These are phyloP conservation scores for Yponomeuta sedellus DNA, from an alignment of 2,888 invertebrate genomes.

Conservation along the genomic window DNA sequence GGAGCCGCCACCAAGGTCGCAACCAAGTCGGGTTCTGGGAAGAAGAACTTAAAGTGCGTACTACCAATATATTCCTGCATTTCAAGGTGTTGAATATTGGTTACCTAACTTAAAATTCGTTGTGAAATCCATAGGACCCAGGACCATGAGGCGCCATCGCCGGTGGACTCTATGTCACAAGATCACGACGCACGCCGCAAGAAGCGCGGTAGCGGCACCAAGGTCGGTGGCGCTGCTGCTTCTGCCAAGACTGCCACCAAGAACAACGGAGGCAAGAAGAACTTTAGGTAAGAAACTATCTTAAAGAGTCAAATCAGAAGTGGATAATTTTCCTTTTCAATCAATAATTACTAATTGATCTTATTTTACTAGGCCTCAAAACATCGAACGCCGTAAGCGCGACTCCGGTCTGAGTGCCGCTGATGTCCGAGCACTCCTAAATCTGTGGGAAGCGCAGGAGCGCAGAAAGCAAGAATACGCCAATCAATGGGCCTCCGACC, in stretches of 20 bases:
- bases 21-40: conserved; percentile 64
- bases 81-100: not conserved
- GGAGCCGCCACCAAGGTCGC: conserved; percentile 69
- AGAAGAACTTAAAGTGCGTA: conserved; percentile 66
- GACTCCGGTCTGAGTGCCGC: conserved; percentile 78
- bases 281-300: conserved; percentile 50
- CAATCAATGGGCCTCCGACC: conserved; percentile 60
- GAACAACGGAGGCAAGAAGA: conserved; percentile 67
- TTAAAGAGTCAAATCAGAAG: not conserved
- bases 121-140: conserved; percentile 41
- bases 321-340: not conserved
- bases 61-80: not conserved
- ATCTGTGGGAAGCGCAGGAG: conserved; percentile 78
- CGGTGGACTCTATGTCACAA: conserved; percentile 47
- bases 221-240: conserved; percentile 65
- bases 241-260: conserved; percentile 67
- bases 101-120: not conserved
- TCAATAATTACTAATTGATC: not conserved
- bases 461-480: conserved; percentile 70
- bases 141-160: conserved; percentile 48
- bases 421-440: conserved; percentile 76
- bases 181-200: conserved; percentile 43
- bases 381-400: conserved; percentile 72
- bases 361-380: conserved; percentile 42
- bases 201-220: conserved; percentile 64